Percentiles rank a stretch among this genome's conserved stretches.
Conservation (phyloP, 2,888 invertebrate species). For the Exephanes ischioxanthus region DNA sequence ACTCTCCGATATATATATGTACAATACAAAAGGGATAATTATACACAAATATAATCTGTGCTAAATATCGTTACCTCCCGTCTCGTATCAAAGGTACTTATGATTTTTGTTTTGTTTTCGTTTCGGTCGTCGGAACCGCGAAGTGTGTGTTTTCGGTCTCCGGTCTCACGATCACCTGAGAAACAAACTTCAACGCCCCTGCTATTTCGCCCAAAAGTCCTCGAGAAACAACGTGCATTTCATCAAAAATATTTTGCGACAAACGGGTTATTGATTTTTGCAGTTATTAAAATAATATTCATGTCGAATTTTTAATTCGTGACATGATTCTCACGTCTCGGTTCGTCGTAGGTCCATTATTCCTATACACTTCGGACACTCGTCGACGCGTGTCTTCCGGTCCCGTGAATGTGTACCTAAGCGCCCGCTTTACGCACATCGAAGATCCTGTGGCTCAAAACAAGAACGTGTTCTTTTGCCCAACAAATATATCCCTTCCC, state of each 20-base stretch:
- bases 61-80: conserved; percentile 63
- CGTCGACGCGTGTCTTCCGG: conserved; percentile 30
- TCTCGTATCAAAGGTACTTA: neutral
- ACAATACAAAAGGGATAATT: conserved; percentile 15
- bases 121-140: conserved; percentile 38
- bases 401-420: conserved; percentile 32
- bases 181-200: conserved; percentile 39
- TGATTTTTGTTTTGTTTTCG: conserved; percentile 18
- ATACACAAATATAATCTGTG: conserved; percentile 51
- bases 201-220: neutral
- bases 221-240: neutral
- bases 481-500: conserved; percentile 42
- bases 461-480: conserved; percentile 63
- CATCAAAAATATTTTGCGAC: neutral
- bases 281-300: neutral
- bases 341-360: conserved; percentile 23
- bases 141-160: conserved; percentile 22
- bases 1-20: conserved; percentile 41
- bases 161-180: conserved; percentile 51
- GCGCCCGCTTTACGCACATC: conserved; percentile 31
- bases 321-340: conserved; percentile 54
- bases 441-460: conserved; percentile 67
- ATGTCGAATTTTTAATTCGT: neutral
- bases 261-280: neutral
- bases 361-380: conserved; percentile 28